A percentile compares a stretch with the other conserved stretches of the same genome.
Conservation (phyloP, 2,888 invertebrate species). For the Pyrrhia umbra region DNA sequence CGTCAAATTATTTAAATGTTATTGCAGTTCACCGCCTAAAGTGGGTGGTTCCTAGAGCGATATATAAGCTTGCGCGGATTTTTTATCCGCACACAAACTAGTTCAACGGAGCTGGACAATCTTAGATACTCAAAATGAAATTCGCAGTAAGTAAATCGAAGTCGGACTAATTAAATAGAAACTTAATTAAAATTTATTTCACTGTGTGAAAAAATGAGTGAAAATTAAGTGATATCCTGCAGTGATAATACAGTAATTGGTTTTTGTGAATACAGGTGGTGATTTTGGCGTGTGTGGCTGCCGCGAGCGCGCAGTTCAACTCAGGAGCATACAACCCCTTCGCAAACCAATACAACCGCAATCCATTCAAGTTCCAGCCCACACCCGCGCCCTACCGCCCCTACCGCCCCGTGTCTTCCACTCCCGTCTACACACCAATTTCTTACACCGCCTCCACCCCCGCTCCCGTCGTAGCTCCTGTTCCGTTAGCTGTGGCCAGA, state of each 20-base stretch:
- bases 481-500: constrained; percentile 24
- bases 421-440: constrained; percentile 39
- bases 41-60: constrained; percentile 83
- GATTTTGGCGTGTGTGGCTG: constrained; percentile 74
- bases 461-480: constrained; percentile 14
- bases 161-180: constrained; percentile 32
- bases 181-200: constrained; percentile 8
- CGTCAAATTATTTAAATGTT: constrained; percentile 84
- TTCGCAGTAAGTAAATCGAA: constrained; percentile 78
- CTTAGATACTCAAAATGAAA: constrained; percentile 76
- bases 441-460: constrained; percentile 32
- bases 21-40: constrained; percentile 80
- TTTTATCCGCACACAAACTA: constrained; percentile 86
- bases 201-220: constrained; percentile 23
- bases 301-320: constrained; percentile 70
- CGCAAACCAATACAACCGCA: constrained; percentile 24
- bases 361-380: constrained; percentile 37
- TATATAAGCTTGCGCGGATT: constrained; percentile 85
- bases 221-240: constrained; percentile 31
- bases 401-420: constrained; percentile 15
- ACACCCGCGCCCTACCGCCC: constrained; percentile 49
- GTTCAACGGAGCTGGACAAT: constrained; percentile 81
- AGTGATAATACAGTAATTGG: constrained; percentile 25
- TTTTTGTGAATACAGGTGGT: constrained; percentile 68
- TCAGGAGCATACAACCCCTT: constrained; percentile 34